Base-by-base conservation (phyloP, 2,113 vertebrate genomes). In the Genyomyrus donnyi region DNA sequence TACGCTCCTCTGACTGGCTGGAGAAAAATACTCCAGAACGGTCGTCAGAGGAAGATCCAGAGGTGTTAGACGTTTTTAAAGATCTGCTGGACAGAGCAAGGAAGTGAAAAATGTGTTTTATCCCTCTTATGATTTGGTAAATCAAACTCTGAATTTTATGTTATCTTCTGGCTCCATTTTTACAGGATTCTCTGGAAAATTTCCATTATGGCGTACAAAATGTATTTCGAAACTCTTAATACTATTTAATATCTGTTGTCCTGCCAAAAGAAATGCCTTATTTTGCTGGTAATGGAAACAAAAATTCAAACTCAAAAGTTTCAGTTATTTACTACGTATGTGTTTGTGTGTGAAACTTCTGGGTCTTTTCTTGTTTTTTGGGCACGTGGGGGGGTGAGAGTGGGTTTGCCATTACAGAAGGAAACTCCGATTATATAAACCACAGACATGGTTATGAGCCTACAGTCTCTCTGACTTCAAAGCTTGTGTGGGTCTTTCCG, bases 31-130 rank as follows among this genome's bases (percentile, higher is more conserved):
- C 95, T 52, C 97, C 96, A 0, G 96, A 97, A 90, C 94, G 96
- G 91, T 94, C 96, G 91, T 95, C 96, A 1, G 96, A 95, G 92
- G 96, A 97, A 87, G 96, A 97, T 88, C 97, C 96, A 8, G 96
- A 97, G 92, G 94, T 96, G 91, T 95, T 97, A 6, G 96, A 97
- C 0, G 95, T 97, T 49, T 97, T 97, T 92, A 96, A 95, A 93
- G 96, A 96, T 66, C 93, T 97, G 91, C 91, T 96, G 91, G 95
- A 96, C 88, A 97, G 96, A 92, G 96, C 95, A 91, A 95, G 92
- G 46, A 95, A 95, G 90, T 96, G 92, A 85, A 85, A 85, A 35
- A 35, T n/a, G 11, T 50, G 49, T 53, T 53, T 87, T 53, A 52
- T 31, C 24, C 31, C 49, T 53, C 49, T 50, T 31, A 21, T 85